Evolutionary conservation across 35 echinoderm and acorn worm species (phyloP), one percentile per base, ranked within the genome.

Genomic region (Patiria miniata): DNA sequence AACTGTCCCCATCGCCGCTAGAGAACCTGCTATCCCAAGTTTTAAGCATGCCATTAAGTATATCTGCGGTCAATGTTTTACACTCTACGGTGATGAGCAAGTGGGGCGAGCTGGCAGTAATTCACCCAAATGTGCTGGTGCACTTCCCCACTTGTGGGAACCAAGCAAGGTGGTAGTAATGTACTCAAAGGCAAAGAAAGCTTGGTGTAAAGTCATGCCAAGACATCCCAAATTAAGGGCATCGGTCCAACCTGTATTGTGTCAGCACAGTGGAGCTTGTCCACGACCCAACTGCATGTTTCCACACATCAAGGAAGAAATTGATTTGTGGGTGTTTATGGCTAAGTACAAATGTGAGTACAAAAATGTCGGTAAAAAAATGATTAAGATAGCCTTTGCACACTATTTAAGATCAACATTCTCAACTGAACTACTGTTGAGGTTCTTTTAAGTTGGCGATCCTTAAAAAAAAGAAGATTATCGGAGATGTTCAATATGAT

Each of bases 201-300:
- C 51, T 17, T 91, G 89, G 93, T 54, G 87, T 28, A 76, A 77
- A 29, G 86, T 95, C 10, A 78, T 59, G 14, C 9, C 79, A 7
- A 77, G 93, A 17, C 89, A 91, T 29, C 80, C 22, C 8, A 79
- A 68, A 34, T 68, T 95, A 16, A 37, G 73, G 32, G 85, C 51
- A 21, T 39, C 83, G 16, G 16, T 88, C 21, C 52, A 87, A 54
- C 93, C 84, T 1, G 38, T 37, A 0, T 17, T 95, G 21, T 95
- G 93, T 77, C 37, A n/a, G 61, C 30, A 28, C 0, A 37, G 32
- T 33, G 51, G 29, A 26, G 50, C 42, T 19, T 95, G 93, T 79
- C 16, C 85, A 19, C 90, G 87, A 40, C 39, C 21, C 16, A 54
- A 90, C 34, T 97, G 94, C 79, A 86, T 90, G 87, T 89, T 86